phyloP scores from a whole-genome alignment of 2,113 vertebrate genomes.

The Carassius gibelio region DNA sequence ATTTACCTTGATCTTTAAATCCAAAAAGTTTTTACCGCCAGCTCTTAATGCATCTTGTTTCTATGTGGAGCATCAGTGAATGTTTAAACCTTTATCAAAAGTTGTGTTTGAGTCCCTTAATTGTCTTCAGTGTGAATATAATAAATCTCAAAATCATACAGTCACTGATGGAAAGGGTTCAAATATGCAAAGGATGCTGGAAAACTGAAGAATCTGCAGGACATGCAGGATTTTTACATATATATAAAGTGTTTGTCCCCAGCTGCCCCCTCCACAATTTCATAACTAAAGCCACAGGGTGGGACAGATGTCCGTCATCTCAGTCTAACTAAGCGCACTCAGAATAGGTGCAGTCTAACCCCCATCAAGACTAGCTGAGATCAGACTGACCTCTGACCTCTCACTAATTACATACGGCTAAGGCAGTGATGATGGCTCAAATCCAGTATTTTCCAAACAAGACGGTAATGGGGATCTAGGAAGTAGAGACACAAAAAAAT shows the following conservation, averaged over 20 bases:
- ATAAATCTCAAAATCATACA: too few species aligned
- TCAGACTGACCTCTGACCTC: conserved; percentile 68
- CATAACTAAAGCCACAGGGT: neutral
- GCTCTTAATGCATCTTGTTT: too few species aligned
- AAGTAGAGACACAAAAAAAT: neutral
- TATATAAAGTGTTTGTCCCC: neutral
- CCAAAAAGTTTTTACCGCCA: too few species aligned
- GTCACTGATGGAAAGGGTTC: too few species aligned
- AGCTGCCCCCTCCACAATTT: neutral
- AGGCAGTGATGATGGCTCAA: conserved; percentile 64
- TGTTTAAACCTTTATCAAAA: too few species aligned
- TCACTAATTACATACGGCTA: conserved; percentile 68
- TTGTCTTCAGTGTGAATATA: too few species aligned
- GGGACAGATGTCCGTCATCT: conserved; percentile 47
- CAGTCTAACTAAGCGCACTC: conserved; percentile 24
- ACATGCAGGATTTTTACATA: too few species aligned
- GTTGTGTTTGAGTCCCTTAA: too few species aligned
- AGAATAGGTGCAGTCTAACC: conserved; percentile 68
- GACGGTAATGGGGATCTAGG: conserved; percentile 1
- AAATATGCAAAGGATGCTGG: too few species aligned
- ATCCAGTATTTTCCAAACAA: conserved; percentile 47
- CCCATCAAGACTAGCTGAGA: conserved; percentile 58
- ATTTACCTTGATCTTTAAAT: too few species aligned
- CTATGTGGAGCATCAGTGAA: too few species aligned
- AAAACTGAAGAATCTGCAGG: too few species aligned